Evolutionary conservation across 2,113 vertebrate genomes (phyloP).

Genomic region (Oreotrochilus melanogaster): DNA sequence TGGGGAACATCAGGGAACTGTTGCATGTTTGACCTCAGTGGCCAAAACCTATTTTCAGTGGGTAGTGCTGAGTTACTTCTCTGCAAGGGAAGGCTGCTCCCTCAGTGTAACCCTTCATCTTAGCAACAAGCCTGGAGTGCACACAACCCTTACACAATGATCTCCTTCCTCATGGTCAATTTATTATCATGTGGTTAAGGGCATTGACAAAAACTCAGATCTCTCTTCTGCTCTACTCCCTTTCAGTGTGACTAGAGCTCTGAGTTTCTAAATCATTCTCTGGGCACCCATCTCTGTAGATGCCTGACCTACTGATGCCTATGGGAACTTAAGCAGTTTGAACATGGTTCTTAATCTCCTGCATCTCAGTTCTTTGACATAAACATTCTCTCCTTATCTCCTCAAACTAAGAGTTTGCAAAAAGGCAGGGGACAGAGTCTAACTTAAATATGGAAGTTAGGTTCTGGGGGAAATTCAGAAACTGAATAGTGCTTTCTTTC

Average conservation of each 20-base stretch:
- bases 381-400: not conserved
- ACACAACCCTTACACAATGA: not conserved
- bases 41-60: not conserved
- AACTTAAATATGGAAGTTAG: not conserved
- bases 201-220: not conserved
- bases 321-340: not conserved
- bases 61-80: not conserved
- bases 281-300: not conserved
- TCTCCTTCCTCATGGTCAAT: not conserved
- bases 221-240: not conserved
- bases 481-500: not conserved
- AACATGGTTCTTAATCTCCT: not conserved
- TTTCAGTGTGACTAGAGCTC: not conserved
- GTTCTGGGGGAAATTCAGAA: not conserved
- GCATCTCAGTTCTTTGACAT: not conserved
- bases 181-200: not conserved
- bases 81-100: not conserved
- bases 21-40: not conserved
- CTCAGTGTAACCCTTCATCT: not conserved
- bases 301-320: not conserved
- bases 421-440: not conserved
- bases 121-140: not conserved
- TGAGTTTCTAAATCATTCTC: not conserved
- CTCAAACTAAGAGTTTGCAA: not conserved
- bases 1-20: not conserved